Percentiles rank a stretch among this genome's conserved stretches.
These are phyloP conservation scores for Nymphicus hollandicus DNA, from an alignment of 2,113 vertebrate species.

Conservation along the genomic window DNA sequence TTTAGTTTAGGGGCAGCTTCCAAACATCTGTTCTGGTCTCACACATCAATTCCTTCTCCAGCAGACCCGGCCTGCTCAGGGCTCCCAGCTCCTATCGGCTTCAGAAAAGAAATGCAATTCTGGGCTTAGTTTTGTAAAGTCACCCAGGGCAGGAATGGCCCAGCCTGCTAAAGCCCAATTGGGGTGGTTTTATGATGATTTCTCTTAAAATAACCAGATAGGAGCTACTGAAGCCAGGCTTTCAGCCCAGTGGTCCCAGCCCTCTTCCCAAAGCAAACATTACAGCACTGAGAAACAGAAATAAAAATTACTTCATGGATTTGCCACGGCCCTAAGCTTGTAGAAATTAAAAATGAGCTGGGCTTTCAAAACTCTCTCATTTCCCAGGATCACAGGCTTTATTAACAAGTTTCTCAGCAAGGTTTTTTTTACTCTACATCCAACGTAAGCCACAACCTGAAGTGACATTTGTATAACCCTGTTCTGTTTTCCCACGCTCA, in stretches of 20 bases:
- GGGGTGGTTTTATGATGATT: background rate
- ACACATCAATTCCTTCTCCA: background rate
- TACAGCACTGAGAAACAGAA: background rate
- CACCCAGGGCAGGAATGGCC: accelerated
- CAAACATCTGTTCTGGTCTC: background rate
- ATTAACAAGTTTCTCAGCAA: background rate
- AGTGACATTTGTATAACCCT: background rate
- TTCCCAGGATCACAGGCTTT: slow-evolving; percentile 1
- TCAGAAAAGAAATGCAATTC: background rate
- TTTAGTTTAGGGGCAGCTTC: background rate
- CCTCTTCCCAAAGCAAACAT: background rate
- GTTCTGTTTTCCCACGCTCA: background rate
- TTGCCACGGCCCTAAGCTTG: slow-evolving; percentile 1
- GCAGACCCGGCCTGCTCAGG: background rate
- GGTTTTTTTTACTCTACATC: background rate
- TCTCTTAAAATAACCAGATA: background rate
- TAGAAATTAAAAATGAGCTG: slow-evolving; percentile 3
- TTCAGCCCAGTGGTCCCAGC: background rate
- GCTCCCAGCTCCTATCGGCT: background rate
- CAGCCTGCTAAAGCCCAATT: accelerated
- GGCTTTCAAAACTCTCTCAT: background rate
- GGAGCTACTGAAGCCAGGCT: background rate
- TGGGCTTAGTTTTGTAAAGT: background rate
- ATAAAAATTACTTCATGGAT: slow-evolving; percentile 34
- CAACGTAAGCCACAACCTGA: background rate